Evolutionary conservation across 2,113 vertebrate species (phyloP), one percentile per base, ranked within the genome.

Genomic region (Cyanoderma ruficeps): DNA sequence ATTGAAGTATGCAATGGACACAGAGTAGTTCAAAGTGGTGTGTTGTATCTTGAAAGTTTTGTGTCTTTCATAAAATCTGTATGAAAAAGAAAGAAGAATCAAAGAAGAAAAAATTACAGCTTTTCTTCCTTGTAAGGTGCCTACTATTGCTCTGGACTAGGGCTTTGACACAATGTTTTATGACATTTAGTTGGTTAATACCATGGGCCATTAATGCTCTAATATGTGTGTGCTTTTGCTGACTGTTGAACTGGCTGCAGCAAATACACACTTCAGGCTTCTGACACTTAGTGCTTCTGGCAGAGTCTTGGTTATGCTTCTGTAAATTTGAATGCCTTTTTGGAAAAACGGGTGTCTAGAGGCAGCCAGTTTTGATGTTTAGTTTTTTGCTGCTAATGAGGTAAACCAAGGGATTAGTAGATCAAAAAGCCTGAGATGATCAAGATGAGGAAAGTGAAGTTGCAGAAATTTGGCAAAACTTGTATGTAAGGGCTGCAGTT

Each of bases 91-190:
- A 47, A 37, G 17, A 52, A 42, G 18, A 64, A 22, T 49, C 56
- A 41, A 39, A 79, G 13, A 50, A 37, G 35, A 42, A 42, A 88
- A 61, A 46, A 41, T 3, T 25, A 3, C 3, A 50, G 9, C 6
- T n/a, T 31, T 85, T 41, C 69, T 49, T 71, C 65, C 56, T 57
- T 93, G 13, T 85, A 70, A 94, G 83, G 41, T 91, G 16, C 65
- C 50, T 64, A 87, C 91, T 96, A 35, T n/a, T 94, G 33, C 33
- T 87, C 21, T 89, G 69, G 28, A 61, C 65, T 89, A 59, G 70
- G 24, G 55, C 92, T 97, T 97, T 97, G 94, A 94, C 44, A 93
- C 13, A 47, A 7, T 67, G 28, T 93, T 96, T 96, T 97, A 50
- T 95, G 92, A 68, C 49, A 56, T 91, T 37, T 82, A 70, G 33